Evolutionary conservation across 2,113 vertebrate species (phyloP).

Genomic region (Dicerorhinus sumatrensis): DNA sequence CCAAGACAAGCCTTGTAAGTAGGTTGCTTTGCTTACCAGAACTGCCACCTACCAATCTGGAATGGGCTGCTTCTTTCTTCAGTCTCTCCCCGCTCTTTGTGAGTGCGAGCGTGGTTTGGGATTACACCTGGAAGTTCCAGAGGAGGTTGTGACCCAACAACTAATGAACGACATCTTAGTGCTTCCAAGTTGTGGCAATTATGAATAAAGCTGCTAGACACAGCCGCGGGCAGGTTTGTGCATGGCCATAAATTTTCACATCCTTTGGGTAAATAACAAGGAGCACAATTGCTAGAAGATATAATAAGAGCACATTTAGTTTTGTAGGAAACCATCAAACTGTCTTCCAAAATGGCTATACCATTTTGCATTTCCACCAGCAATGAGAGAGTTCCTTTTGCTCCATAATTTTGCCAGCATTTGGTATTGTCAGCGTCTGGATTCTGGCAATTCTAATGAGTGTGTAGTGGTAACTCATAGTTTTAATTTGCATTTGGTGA

Average conservation of each 20-base stretch:
- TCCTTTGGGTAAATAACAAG: not conserved
- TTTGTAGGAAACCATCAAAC: not conserved
- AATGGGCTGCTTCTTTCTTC: not conserved
- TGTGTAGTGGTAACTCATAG: not conserved
- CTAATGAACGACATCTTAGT: not conserved
- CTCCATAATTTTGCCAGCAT: not conserved
- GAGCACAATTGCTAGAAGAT: not conserved
- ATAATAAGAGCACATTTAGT: not conserved
- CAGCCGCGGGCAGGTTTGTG: not conserved
- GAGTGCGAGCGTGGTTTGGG: too few species aligned
- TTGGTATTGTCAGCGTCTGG: not conserved
- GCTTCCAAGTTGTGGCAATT: not conserved
- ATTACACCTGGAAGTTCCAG: too few species aligned
- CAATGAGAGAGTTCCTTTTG: not conserved
- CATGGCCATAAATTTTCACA: not conserved
- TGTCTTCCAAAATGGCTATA: not conserved
- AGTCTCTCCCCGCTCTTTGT: not conserved
- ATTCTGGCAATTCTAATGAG: not conserved
- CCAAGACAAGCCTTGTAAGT: not conserved
- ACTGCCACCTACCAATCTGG: not conserved
- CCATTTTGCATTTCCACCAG: not conserved
- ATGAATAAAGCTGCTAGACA: not conserved
- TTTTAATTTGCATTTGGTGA: not conserved
- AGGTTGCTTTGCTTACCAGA: not conserved
- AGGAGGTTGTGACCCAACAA: too few species aligned